Evolutionary conservation across 2,113 vertebrate species (phyloP).

Genomic region (Oncorhynchus masou): DNA sequence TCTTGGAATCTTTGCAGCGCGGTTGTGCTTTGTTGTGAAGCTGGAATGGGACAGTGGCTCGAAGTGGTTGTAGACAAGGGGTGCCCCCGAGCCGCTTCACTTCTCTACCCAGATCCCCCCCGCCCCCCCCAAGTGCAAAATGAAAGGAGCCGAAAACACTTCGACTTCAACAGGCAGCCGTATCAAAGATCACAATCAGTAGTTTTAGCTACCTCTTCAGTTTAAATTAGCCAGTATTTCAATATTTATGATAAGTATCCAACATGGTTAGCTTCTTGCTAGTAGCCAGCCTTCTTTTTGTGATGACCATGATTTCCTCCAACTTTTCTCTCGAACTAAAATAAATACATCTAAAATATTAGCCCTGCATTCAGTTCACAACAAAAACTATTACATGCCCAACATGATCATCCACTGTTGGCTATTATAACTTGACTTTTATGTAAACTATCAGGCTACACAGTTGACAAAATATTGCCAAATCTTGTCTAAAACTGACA

Average conservation of each 20-base stretch:
- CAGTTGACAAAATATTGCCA: slow-evolving; percentile 16
- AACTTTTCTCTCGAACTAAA: slow-evolving; percentile 8
- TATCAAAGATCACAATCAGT: background rate
- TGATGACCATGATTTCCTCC: slow-evolving; percentile 38
- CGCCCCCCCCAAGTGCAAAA: slow-evolving; percentile 43
- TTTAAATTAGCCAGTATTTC: background rate
- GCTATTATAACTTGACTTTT: background rate
- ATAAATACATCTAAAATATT: background rate
- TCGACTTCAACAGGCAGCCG: slow-evolving; percentile 15
- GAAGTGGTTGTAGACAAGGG: slow-evolving; percentile 79
- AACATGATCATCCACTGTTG: background rate
- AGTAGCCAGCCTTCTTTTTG: slow-evolving; percentile 55
- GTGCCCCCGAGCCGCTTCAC: slow-evolving; percentile 65
- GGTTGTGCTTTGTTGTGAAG: slow-evolving; percentile 74
- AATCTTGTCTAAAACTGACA: slow-evolving; percentile 56
- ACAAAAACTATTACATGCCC: background rate
- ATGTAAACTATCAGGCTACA: slow-evolving; percentile 10
- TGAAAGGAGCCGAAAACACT: slow-evolving; percentile 14
- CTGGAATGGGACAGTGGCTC: slow-evolving; percentile 87
- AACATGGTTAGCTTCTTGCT: slow-evolving; percentile 31
- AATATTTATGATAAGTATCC: slow-evolving; percentile 9
- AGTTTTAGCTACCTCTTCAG: slow-evolving; percentile 13
- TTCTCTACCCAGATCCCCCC: no score
- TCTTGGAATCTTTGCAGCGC: slow-evolving; percentile 77
- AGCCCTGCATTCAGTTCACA: background rate